Conservation (phyloP, 2,113 vertebrate species). For the Pitta sordida region DNA sequence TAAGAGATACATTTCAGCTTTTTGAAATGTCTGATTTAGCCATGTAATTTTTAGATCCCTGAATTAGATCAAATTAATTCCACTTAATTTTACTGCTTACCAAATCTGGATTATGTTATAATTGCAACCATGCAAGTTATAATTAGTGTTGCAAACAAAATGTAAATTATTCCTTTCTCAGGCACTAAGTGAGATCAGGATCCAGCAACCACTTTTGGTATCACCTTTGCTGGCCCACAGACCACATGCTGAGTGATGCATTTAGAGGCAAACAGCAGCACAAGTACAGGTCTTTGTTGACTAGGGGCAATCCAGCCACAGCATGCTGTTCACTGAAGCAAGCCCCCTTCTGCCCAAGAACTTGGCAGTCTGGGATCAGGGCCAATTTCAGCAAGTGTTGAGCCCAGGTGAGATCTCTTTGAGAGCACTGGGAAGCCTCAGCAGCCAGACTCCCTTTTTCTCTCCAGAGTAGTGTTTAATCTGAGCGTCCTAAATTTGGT, state of each 20-base stretch:
- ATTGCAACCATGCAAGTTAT: background rate
- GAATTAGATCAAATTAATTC: background rate
- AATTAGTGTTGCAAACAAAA: background rate
- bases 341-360: accelerated
- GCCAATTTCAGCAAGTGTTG: background rate
- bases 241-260: accelerated
- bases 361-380: background rate
- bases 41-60: background rate
- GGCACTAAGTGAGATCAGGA: background rate
- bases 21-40: background rate
- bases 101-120: background rate
- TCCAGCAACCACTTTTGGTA: background rate
- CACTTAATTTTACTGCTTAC: background rate
- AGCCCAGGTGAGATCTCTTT: background rate
- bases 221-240: accelerated
- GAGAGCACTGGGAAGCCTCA: background rate
- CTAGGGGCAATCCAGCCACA: background rate
- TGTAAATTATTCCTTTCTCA: background rate
- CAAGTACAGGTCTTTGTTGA: accelerated
- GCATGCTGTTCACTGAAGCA: background rate
- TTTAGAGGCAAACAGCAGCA: background rate
- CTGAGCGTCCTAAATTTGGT: background rate
- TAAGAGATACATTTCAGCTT: background rate
- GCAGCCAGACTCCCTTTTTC: background rate
- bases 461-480: background rate